phyloP scores from a whole-genome alignment of 2,113 vertebrate species.

The Lathamus discolor region DNA sequence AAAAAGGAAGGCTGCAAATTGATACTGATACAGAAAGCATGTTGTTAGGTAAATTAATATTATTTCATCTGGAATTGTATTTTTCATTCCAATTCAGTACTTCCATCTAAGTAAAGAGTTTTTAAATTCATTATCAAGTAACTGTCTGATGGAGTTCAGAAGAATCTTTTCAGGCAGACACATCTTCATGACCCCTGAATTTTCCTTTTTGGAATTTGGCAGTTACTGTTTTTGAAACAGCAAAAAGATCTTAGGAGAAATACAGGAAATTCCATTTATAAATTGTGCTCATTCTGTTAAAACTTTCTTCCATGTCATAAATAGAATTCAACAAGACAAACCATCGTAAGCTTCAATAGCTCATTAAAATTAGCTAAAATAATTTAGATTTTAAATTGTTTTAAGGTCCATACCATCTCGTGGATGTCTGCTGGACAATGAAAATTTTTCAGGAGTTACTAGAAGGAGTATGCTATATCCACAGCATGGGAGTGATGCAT shows the following conservation, averaged over 20 bases:
- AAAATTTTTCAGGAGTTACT: constrained; percentile 85
- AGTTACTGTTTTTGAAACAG: neutral
- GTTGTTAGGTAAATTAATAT: neutral
- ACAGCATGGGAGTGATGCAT: constrained; percentile 92
- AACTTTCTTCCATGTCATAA: neutral
- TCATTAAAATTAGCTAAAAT: neutral
- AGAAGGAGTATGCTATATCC: constrained; percentile 92
- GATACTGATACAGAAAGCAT: neutral
- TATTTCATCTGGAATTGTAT: neutral
- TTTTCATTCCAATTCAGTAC: neutral
- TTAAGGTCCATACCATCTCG: constrained; percentile 78
- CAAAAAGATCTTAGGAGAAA: neutral
- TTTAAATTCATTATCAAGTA: neutral
- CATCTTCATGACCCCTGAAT: neutral
- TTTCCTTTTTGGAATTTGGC: neutral
- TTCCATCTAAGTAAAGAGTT: neutral
- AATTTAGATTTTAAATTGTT: neutral
- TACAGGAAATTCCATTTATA: neutral
- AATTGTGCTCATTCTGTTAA: neutral
- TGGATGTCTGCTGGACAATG: constrained; percentile 76
- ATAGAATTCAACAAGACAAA: neutral
- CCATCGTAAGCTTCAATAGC: neutral
- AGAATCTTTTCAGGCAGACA: neutral
- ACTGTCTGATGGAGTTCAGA: neutral
- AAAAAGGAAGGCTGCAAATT: neutral